Evolutionary conservation across 2,888 invertebrate genomes (phyloP), one percentile per base, ranked within the genome.

Genomic region (Amaurobius ferox): DNA sequence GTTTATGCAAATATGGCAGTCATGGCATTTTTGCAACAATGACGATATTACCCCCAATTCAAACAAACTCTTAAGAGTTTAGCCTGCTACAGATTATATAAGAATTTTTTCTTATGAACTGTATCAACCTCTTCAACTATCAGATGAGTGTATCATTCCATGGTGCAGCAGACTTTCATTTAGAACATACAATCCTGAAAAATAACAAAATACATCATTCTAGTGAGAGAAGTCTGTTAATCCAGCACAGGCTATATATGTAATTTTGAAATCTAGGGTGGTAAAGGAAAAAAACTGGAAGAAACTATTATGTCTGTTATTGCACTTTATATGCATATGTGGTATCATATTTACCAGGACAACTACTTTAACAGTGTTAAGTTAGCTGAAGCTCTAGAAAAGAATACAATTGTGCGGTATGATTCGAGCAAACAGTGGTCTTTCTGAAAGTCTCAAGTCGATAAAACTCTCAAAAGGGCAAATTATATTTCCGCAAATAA

Each of bases 351-450:
- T 16, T 71, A 71, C 19, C 9, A n/a, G 19, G 28, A 44, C 16
- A 44, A 71, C 30, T 71, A 44, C 30, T 71, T 44, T 7, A 71
- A 71, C 19, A 71, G 71, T 48, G 48, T 71, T n/a, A n/a, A 7
- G n/a, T 44, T 13, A 11, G 16, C 6, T n/a, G 5, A 13, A 19
- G 28, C 2, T 9, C 9, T 71, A 13, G 48, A 44, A 28, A 32
- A 71, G 0, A 71, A 0, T 67, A 6, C 32, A 2, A 67, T 0
- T 32, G 1, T 67, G 67, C 19, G 67, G 67, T 3, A 67, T 35
- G 3, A 67, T 39, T 67, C 35, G 2, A 67, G 28, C 19, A 35
- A 67, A 67, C 2, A 67, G 67, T 32, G 35, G 35, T 7, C 9
- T 35, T 7, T 9, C 28, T 11, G 7, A 30, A 32, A 32, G 1